phyloP scores from a whole-genome alignment of 2,888 invertebrate species.

The Orthosia cruda region DNA sequence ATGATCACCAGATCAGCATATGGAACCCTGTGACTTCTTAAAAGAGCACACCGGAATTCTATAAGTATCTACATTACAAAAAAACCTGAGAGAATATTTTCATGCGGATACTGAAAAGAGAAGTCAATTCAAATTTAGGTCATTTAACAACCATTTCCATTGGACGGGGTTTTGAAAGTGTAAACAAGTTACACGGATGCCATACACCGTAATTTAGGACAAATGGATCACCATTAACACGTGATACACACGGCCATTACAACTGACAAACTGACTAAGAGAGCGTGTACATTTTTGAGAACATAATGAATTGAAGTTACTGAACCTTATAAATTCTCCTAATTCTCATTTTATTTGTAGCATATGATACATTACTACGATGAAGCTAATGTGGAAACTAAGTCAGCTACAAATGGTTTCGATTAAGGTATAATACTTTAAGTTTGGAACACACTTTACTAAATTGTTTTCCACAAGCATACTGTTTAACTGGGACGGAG shows the following conservation, averaged over 20 bases:
- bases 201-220: constrained; percentile 59
- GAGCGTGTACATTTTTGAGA: constrained; percentile 1
- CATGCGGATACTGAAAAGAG: neutral
- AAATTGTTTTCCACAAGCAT: too few relatives aligned
- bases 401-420: neutral
- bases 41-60: too few relatives aligned
- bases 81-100: too few relatives aligned
- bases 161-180: constrained; percentile 28
- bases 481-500: too few relatives aligned
- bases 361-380: neutral
- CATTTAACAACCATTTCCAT: neutral
- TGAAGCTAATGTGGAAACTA: neutral
- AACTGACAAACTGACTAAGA: constrained; percentile 17
- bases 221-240: constrained; percentile 66
- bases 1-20: too few relatives aligned
- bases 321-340: neutral
- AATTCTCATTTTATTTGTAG: neutral
- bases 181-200: constrained; percentile 30
- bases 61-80: too few relatives aligned
- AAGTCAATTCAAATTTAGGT: neutral
- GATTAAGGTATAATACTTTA: neutral
- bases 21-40: too few relatives aligned
- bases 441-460: too few relatives aligned
- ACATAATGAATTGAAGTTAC: neutral
- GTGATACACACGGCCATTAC: constrained; percentile 37